These are phyloP conservation scores for Rhagoletis pomonella DNA, from an alignment of 1,140 invertebrate species.

Conservation along the genomic window DNA sequence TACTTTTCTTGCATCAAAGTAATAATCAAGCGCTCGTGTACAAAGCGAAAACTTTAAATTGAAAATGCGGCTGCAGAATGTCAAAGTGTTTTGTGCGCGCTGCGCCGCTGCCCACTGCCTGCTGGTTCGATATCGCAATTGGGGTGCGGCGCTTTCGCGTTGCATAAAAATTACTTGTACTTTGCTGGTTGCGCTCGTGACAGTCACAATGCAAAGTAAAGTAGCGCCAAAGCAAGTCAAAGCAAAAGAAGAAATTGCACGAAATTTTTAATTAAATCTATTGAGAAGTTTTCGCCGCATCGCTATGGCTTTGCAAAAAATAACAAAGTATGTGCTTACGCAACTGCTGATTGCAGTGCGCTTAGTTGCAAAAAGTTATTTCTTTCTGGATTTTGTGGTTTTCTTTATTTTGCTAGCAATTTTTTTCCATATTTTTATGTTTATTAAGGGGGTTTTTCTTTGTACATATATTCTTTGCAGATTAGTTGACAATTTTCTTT, in stretches of 20 bases:
- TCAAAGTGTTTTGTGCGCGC: not conserved
- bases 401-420: too few species aligned
- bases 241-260: conserved; percentile 21
- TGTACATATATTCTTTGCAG: too few species aligned
- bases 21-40: conserved; percentile 9
- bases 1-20: conserved; percentile 29
- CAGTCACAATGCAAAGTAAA: conserved; percentile 28
- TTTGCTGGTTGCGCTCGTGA: not conserved
- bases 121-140: not conserved
- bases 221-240: not conserved
- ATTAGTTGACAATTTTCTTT: too few species aligned
- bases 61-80: conserved; percentile 25
- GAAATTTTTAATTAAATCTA: conserved; percentile 52
- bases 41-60: conserved; percentile 49
- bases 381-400: not conserved
- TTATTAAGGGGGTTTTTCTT: too few species aligned
- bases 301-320: conserved; percentile 16
- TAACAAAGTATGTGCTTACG: not conserved
- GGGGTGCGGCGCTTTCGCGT: not conserved
- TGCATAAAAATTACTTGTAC: not conserved
- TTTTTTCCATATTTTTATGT: too few species aligned
- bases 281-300: conserved; percentile 40
- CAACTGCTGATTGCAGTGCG: conserved; percentile 1
- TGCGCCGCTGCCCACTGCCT: not conserved
- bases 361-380: not conserved